Conservation (phyloP, 2,113 vertebrate genomes). For the Alethe diademata region DNA sequence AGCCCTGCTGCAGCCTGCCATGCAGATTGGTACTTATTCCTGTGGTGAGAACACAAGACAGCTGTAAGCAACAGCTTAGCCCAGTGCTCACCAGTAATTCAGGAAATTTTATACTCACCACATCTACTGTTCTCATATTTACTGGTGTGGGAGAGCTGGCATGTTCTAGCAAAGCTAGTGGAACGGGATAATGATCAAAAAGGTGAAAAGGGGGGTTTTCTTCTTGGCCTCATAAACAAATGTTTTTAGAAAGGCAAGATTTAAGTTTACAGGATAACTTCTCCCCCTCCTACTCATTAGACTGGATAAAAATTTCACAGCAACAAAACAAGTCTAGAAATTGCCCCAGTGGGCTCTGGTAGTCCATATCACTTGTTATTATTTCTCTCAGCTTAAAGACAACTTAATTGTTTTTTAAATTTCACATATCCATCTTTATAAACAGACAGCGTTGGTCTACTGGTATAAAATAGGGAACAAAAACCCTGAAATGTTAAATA, state of each 20-base stretch:
- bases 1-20: neutral
- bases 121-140: neutral
- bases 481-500: neutral
- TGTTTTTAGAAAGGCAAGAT: neutral
- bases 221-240: neutral
- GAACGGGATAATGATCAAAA: neutral
- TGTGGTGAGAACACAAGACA: neutral
- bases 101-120: neutral
- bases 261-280: neutral
- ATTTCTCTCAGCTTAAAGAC: neutral
- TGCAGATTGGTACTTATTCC: neutral
- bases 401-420: neutral
- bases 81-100: neutral
- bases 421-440: neutral
- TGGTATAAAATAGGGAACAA: neutral
- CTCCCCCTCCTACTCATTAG: neutral
- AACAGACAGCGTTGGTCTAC: neutral
- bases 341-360: neutral
- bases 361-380: neutral
- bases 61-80: neutral
- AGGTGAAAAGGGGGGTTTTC: neutral
- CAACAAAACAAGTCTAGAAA: neutral
- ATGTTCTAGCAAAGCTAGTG: neutral
- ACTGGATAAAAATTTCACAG: neutral
- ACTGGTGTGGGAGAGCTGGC: neutral